Conservation (phyloP, 2,113 vertebrate species). For the Chaetura pelagica region DNA sequence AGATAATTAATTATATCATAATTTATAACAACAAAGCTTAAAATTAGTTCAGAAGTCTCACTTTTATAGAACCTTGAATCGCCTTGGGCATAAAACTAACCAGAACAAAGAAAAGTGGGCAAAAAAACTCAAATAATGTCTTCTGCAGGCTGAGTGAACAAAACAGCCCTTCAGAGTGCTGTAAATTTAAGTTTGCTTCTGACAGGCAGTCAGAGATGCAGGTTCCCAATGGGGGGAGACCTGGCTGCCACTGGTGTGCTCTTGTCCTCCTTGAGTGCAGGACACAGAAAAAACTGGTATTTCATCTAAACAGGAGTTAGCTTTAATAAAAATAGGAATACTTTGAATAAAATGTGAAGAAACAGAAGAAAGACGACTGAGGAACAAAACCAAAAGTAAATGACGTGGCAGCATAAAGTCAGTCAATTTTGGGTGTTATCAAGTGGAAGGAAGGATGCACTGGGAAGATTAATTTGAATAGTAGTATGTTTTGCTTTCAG, state of each 20-base stretch:
- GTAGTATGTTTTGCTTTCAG: neutral
- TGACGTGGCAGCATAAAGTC: neutral
- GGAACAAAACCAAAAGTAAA: neutral
- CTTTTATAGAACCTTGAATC: neutral
- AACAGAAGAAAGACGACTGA: neutral
- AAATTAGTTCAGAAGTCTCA: neutral
- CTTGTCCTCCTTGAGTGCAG: neutral
- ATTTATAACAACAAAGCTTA: neutral
- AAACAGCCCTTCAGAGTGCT: neutral
- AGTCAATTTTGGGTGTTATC: neutral
- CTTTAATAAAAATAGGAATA: neutral
- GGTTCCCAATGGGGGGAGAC: neutral
- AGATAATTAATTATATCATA: neutral
- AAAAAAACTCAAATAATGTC: neutral
- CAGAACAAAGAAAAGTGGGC: neutral
- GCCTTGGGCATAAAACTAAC: neutral
- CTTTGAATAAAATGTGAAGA: neutral
- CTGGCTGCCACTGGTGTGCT: neutral
- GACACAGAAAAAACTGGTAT: neutral
- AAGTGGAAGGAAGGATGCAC: neutral
- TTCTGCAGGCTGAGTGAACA: neutral
- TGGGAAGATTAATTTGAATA: neutral
- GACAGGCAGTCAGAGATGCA: neutral
- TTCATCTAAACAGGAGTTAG: neutral
- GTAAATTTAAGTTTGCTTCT: neutral